These are phyloP conservation scores for Dendrocincla tyrannina DNA, from an alignment of 2,797 vertebrate genomes.

Conservation along the genomic window DNA sequence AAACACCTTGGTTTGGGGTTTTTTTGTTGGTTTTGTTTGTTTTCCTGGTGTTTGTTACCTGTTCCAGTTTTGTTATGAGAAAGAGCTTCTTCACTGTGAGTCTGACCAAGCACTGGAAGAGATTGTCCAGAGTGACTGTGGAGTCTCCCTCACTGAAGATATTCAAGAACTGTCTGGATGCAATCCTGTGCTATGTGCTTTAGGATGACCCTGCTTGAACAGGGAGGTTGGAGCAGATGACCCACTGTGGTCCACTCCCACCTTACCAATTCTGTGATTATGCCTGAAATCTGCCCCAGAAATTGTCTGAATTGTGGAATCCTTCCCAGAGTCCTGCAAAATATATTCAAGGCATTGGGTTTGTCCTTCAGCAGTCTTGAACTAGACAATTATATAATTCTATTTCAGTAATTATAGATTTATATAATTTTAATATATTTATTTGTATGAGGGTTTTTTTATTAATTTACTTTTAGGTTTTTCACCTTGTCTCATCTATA, in stretches of 20 bases:
- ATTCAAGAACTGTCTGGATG: background rate
- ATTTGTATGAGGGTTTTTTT: accelerated
- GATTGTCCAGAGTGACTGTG: background rate
- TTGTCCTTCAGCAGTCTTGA: background rate
- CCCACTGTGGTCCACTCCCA: background rate
- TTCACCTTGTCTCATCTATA: background rate
- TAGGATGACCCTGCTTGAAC: background rate
- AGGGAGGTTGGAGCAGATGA: background rate
- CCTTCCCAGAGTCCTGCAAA: background rate
- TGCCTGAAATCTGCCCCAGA: background rate
- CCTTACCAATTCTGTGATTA: background rate
- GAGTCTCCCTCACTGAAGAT: background rate
- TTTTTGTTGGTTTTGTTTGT: background rate
- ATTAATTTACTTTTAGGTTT: background rate
- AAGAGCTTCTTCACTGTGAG: background rate
- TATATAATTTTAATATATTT: background rate
- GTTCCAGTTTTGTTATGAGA: background rate
- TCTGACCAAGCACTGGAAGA: background rate
- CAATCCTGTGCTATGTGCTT: background rate
- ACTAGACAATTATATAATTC: background rate
- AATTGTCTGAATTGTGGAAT: background rate
- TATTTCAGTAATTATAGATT: background rate
- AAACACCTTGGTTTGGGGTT: background rate
- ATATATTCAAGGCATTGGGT: background rate
- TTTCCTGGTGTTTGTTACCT: background rate